A percentile compares a stretch with the other conserved stretches of the same genome.
phyloP scores from a whole-genome alignment of 2,113 vertebrate genomes.

The Elephantulus edwardii region DNA sequence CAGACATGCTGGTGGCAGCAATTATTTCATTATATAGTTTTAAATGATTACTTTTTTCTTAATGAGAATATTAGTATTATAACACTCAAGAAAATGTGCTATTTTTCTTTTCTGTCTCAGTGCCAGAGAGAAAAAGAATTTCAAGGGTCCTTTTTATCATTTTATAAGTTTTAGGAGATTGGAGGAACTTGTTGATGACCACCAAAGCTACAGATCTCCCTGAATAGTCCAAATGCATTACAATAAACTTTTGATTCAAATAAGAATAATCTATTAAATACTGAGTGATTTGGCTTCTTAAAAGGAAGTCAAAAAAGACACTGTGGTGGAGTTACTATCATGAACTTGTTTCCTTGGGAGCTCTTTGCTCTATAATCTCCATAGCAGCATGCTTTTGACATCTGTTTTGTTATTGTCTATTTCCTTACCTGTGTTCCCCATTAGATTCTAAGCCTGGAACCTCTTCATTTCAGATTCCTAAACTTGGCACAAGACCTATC shows the following conservation, averaged over 20 bases:
- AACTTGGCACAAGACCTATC: background rate
- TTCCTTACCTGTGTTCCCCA: constrained; percentile 1
- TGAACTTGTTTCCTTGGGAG: background rate
- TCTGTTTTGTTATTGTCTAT: background rate
- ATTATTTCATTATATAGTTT: background rate
- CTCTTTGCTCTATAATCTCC: background rate
- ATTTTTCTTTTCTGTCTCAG: background rate
- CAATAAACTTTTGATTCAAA: constrained; percentile 15
- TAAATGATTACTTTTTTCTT: constrained; percentile 31
- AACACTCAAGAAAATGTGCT: constrained; percentile 35
- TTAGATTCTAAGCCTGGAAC: background rate
- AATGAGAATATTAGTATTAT: constrained; percentile 28
- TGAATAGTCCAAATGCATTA: constrained; percentile 28
- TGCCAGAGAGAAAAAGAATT: background rate
- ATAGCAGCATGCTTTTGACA: background rate
- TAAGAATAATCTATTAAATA: constrained; percentile 10
- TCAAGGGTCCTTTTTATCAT: background rate
- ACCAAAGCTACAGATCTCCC: constrained; percentile 1
- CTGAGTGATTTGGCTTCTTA: constrained; percentile 11
- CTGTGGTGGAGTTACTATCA: background rate
- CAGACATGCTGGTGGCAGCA: background rate
- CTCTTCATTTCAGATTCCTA: constrained; percentile 11
- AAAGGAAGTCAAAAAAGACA: constrained; percentile 16
- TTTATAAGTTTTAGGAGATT: constrained; percentile 1
- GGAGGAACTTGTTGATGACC: background rate